Evolutionary conservation across 1,140 invertebrate species (phyloP).

Genomic region (Littorina saxatilis): DNA sequence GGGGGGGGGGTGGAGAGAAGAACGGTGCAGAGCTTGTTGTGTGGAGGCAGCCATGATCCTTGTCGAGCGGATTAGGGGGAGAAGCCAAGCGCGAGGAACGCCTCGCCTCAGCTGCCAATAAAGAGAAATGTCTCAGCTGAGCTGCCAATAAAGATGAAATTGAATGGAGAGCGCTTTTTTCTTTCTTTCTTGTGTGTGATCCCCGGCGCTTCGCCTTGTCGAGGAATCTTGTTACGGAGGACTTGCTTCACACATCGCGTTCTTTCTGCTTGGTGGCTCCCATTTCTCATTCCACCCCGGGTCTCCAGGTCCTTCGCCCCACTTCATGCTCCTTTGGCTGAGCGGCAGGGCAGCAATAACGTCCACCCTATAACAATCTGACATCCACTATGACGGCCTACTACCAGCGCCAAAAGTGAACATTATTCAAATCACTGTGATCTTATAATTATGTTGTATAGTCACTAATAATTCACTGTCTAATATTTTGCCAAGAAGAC

Average conservation of each 20-base stretch:
- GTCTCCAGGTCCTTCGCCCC: neutral
- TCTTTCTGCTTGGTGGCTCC: neutral
- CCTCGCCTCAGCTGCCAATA: neutral
- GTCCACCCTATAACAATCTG: constrained; percentile 14
- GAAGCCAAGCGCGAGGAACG: neutral
- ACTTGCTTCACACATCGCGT: neutral
- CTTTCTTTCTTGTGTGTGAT: neutral
- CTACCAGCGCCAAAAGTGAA: too few relatives aligned
- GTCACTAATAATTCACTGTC: too few relatives aligned
- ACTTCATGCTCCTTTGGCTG: neutral
- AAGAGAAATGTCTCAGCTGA: neutral
- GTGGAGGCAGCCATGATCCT: neutral
- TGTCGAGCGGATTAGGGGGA: neutral
- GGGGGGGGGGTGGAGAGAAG: neutral
- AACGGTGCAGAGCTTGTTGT: neutral
- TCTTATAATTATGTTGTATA: too few relatives aligned
- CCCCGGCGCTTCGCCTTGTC: neutral
- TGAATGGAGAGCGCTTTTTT: neutral
- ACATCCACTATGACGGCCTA: too few relatives aligned
- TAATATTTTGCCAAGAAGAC: too few relatives aligned
- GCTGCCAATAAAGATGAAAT: constrained; percentile 23
- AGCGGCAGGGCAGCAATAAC: neutral
- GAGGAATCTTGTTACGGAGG: neutral
- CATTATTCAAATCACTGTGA: too few relatives aligned
- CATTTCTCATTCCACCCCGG: neutral